phyloP scores from a whole-genome alignment of 2,113 vertebrate genomes.

The Ovis canadensis region DNA sequence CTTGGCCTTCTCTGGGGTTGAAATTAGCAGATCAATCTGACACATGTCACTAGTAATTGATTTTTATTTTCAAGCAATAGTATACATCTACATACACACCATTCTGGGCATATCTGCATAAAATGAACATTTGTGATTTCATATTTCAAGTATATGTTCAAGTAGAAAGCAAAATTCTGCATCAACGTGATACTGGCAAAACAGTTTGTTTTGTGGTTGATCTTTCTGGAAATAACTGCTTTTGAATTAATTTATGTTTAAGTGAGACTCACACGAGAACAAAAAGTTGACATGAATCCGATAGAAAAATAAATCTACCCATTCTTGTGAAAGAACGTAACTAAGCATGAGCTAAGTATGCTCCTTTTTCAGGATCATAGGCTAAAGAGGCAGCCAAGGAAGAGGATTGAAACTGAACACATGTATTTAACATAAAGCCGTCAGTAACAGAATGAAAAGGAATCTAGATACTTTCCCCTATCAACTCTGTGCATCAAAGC shows the following conservation, averaged over 20 bases:
- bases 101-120: not conserved
- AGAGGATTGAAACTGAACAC: not conserved
- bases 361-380: not conserved
- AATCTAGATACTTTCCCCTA: not conserved
- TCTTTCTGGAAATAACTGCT: not conserved
- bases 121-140: not conserved
- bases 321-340: not conserved
- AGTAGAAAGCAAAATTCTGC: not conserved
- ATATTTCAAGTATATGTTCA: not conserved
- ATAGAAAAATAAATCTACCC: not conserved
- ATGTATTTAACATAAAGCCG: not conserved
- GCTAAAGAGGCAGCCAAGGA: not conserved
- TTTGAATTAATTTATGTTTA: conserved; percentile 37
- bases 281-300: not conserved
- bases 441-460: not conserved
- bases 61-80: not conserved
- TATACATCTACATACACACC: not conserved
- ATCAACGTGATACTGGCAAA: not conserved
- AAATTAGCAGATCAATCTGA: not conserved
- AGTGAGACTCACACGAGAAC: conserved; percentile 24
- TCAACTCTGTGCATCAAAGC: not conserved
- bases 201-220: not conserved
- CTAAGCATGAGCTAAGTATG: not conserved
- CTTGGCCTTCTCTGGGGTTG: not conserved
- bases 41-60: not conserved